Percentiles rank a stretch among this genome's conserved stretches.
These are phyloP conservation scores for Trachelipus rathkii DNA, from an alignment of 1,140 invertebrate genomes.

Conservation along the genomic window DNA sequence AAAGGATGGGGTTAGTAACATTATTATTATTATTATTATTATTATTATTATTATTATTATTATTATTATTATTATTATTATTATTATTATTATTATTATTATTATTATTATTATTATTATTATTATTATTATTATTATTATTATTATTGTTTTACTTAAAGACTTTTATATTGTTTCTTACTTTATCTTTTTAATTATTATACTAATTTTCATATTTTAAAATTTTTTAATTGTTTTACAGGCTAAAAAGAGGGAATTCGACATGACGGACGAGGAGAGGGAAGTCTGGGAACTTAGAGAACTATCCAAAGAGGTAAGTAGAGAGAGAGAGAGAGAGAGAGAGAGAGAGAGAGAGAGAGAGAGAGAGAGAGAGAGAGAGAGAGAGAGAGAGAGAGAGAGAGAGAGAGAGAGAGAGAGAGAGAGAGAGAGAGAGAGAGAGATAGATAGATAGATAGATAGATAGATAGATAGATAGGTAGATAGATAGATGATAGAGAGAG, in stretches of 20 bases:
- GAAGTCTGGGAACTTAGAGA: slow-evolving; percentile 37
- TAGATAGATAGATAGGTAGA: too few species aligned
- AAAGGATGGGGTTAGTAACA: slow-evolving; percentile 27
- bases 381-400: too few species aligned
- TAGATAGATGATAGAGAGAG: too few species aligned
- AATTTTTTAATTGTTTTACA: neutral
- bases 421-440: too few species aligned
- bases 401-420: too few species aligned
- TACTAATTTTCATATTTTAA: too few species aligned
- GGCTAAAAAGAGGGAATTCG: slow-evolving; percentile 35
- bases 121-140: neutral
- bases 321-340: neutral
- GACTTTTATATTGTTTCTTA: too few species aligned
- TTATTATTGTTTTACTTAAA: neutral
- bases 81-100: neutral
- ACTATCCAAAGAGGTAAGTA: slow-evolving; percentile 37
- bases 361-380: too few species aligned
- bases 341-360: too few species aligned
- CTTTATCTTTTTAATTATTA: too few species aligned
- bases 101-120: neutral
- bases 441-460: too few species aligned
- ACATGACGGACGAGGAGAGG: slow-evolving; percentile 42
- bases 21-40: neutral
- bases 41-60: neutral
- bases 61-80: slow-evolving; percentile 1